phyloP scores from a whole-genome alignment of 2,797 vertebrate genomes.

The Acanthiza pusilla region DNA sequence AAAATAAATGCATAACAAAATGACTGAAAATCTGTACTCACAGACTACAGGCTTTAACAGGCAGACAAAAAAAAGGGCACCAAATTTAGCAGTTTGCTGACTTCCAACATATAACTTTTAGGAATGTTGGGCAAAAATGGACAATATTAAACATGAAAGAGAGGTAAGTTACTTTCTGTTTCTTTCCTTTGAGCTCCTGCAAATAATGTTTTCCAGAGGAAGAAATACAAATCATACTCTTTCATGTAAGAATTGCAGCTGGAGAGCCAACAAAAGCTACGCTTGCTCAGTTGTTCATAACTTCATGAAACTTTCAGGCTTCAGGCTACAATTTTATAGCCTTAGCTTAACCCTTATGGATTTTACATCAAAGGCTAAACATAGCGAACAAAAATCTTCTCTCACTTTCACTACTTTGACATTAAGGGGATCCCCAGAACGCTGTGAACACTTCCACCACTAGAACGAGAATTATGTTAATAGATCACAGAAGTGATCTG shows the following conservation, averaged over 20 bases:
- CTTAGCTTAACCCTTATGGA: neutral
- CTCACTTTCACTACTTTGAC: neutral
- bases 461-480: neutral
- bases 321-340: neutral
- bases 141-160: neutral
- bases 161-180: neutral
- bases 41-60: neutral
- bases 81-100: neutral
- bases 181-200: neutral
- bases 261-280: neutral
- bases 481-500: neutral
- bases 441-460: neutral
- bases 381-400: neutral
- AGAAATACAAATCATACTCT: neutral
- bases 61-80: accelerated
- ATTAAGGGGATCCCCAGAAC: neutral
- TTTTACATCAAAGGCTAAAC: neutral
- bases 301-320: neutral
- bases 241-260: neutral
- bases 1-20: neutral
- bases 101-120: neutral
- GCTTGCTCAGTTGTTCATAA: neutral
- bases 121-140: neutral
- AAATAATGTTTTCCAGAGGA: neutral
- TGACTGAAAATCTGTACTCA: neutral